Evolutionary conservation across 2,888 invertebrate species (phyloP).

Genomic region (Leucozona laternaria): DNA sequence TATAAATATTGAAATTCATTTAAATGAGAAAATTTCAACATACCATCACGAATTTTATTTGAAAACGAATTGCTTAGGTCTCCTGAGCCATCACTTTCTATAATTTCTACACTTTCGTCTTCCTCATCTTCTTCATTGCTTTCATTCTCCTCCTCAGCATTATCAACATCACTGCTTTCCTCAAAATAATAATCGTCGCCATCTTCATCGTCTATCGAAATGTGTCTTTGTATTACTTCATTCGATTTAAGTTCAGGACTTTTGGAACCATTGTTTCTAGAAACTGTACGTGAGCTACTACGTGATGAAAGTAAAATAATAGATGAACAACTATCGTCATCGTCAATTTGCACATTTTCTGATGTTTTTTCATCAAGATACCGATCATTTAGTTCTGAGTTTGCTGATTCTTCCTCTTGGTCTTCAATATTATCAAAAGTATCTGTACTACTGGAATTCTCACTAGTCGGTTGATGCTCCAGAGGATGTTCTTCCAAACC

Average conservation of each 20-base stretch:
- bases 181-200: conserved; percentile 37
- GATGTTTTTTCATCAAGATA: background rate
- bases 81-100: conserved; percentile 42
- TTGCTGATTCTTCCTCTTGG: background rate
- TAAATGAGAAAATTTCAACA: background rate
- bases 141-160: conserved; percentile 15
- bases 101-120: conserved; percentile 42
- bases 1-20: background rate
- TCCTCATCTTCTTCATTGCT: conserved; percentile 38
- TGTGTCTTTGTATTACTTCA: conserved; percentile 18
- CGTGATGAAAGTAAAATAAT: conserved; percentile 68
- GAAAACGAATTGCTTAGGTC: conserved; percentile 29
- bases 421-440: conserved; percentile 32
- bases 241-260: conserved; percentile 3
- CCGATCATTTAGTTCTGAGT: conserved; percentile 8
- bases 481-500: conserved; percentile 54
- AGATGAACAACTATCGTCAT: conserved; percentile 64
- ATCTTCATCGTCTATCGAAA: conserved; percentile 53
- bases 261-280: conserved; percentile 33
- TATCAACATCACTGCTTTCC: conserved; percentile 24
- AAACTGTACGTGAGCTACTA: conserved; percentile 29
- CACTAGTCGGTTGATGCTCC: background rate
- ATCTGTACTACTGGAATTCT: conserved; percentile 21
- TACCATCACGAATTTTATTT: conserved; percentile 54
- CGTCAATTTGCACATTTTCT: conserved; percentile 18